Evolutionary conservation across 1,140 invertebrate species (phyloP).

Genomic region (Euschistus heros): DNA sequence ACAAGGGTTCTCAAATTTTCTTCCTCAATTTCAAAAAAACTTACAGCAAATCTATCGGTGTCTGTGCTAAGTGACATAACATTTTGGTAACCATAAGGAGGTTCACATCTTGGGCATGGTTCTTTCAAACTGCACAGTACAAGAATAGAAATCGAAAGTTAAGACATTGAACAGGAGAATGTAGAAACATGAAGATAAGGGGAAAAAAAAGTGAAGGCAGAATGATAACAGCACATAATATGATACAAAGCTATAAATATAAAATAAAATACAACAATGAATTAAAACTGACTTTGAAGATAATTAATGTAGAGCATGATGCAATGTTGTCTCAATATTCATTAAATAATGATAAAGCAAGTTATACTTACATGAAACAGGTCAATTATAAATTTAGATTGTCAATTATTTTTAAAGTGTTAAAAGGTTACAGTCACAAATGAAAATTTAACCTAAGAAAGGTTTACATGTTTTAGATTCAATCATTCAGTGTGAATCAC

Average conservation of each 20-base stretch:
- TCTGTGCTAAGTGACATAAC: conserved; percentile 79
- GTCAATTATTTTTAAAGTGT: too few relatives aligned
- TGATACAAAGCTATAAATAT: conserved; percentile 4
- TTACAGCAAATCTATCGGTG: conserved; percentile 57
- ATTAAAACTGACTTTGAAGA: too few relatives aligned
- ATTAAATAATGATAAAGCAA: too few relatives aligned
- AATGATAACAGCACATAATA: background rate
- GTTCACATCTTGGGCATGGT: conserved; percentile 73
- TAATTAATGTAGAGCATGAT: too few relatives aligned
- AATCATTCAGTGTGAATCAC: too few relatives aligned
- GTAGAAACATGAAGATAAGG: background rate
- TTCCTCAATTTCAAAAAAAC: conserved; percentile 40
- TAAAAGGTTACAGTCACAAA: too few relatives aligned
- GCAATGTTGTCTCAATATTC: too few relatives aligned
- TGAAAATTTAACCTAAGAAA: too few relatives aligned
- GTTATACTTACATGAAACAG: too few relatives aligned
- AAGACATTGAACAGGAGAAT: background rate
- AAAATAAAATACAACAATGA: background rate
- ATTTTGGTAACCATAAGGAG: conserved; percentile 89
- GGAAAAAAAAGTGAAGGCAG: too few relatives aligned
- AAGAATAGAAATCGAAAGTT: conserved; percentile 16
- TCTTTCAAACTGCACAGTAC: conserved; percentile 49
- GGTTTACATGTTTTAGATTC: too few relatives aligned
- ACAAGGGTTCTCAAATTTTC: conserved; percentile 67
- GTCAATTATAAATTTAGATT: too few relatives aligned